Percentiles rank a stretch among this genome's conserved stretches.
Conservation (phyloP, 2,113 vertebrate species). For the Sander vitreus region DNA sequence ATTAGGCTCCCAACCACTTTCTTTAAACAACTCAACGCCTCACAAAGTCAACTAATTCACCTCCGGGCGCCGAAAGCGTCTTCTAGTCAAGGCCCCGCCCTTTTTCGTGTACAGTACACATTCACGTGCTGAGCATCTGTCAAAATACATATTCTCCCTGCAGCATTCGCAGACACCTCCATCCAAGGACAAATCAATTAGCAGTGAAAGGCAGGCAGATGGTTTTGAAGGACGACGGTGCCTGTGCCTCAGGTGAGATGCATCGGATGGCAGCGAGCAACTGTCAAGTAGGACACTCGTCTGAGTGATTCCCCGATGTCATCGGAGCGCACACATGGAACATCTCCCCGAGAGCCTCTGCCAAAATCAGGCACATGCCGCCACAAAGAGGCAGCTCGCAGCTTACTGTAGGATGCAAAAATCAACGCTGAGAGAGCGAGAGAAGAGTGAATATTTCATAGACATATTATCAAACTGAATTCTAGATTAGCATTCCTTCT, state of each 20-base stretch:
- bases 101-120: slow-evolving; percentile 41
- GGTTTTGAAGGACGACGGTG: slow-evolving; percentile 80
- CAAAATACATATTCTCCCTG: slow-evolving; percentile 66
- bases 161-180: slow-evolving; percentile 58
- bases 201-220: slow-evolving; percentile 75
- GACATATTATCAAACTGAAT: slow-evolving; percentile 78
- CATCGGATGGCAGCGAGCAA: slow-evolving; percentile 62
- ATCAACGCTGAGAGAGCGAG: slow-evolving; percentile 34
- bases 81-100: slow-evolving; percentile 33
- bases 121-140: slow-evolving; percentile 58
- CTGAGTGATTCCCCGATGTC: slow-evolving; percentile 61
- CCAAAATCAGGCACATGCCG: slow-evolving; percentile 54
- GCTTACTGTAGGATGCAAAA: slow-evolving; percentile 47
- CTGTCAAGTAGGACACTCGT: slow-evolving; percentile 78
- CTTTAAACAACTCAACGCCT: slow-evolving; percentile 57
- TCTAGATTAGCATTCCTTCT: slow-evolving; percentile 66
- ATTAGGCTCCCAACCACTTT: slow-evolving; percentile 39
- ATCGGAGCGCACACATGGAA: not conserved
- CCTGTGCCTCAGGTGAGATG: slow-evolving; percentile 78
- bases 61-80: slow-evolving; percentile 5
- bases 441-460: slow-evolving; percentile 78
- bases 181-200: slow-evolving; percentile 87
- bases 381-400: slow-evolving; percentile 59
- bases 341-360: slow-evolving; percentile 51
- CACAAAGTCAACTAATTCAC: slow-evolving; percentile 54